Conservation (phyloP, 2,797 vertebrate genomes). For the Epinephelus malabaricus region DNA sequence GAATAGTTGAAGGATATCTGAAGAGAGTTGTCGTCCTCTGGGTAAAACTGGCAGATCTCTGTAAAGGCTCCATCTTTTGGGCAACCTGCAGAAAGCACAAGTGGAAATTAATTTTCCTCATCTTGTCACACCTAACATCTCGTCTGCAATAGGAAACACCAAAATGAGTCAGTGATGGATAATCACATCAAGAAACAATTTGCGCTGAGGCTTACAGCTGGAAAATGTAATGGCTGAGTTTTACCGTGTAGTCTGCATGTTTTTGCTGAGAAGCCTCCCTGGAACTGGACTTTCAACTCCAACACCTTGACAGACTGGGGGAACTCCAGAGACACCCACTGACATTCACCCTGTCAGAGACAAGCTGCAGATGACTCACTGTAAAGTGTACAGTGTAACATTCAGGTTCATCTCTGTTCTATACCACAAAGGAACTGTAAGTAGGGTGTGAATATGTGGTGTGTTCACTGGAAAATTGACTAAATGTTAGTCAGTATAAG, state of each 20-base stretch:
- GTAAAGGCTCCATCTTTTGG: conserved; percentile 76
- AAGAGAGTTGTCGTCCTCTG: conserved; percentile 90
- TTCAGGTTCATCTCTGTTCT: neutral
- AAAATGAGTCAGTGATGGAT: neutral
- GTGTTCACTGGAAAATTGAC: neutral
- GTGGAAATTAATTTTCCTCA: neutral
- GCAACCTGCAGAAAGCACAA: conserved; percentile 83
- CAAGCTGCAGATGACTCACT: neutral
- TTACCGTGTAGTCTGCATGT: conserved; percentile 92
- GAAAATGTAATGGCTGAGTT: neutral
- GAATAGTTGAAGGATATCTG: conserved; percentile 92
- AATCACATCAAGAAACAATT: neutral
- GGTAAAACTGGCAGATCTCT: conserved; percentile 88
- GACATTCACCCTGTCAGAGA: conserved; percentile 87
- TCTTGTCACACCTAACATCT: neutral
- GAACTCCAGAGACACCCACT: conserved; percentile 94
- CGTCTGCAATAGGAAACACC: neutral
- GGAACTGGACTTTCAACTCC: conserved; percentile 92
- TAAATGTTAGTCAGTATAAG: neutral
- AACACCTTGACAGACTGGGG: conserved; percentile 87
- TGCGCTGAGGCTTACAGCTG: neutral
- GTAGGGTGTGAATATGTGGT: neutral
- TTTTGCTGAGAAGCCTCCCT: conserved; percentile 95
- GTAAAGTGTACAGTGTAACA: neutral
- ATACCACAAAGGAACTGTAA: neutral